Conservation (phyloP, 2,888 invertebrate genomes). For the Tachina grossa region DNA sequence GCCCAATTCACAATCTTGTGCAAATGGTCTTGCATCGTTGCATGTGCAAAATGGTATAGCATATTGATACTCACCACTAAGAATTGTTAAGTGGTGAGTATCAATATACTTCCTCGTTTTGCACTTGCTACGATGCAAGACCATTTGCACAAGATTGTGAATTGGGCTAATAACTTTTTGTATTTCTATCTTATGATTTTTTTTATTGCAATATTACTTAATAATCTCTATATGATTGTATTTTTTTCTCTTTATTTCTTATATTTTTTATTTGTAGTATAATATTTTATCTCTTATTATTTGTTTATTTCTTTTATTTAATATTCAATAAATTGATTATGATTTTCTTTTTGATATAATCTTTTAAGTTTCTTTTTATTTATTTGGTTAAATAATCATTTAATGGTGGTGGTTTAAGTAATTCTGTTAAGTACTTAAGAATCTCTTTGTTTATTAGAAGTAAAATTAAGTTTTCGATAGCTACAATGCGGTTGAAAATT, state of each 20-base stretch:
- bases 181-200: constrained; percentile 18
- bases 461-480: too few relatives aligned
- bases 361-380: constrained; percentile 42
- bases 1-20: too few relatives aligned
- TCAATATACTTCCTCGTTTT: too few relatives aligned
- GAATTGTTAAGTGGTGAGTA: too few relatives aligned
- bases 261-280: constrained; percentile 18
- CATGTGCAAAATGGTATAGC: too few relatives aligned
- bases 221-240: constrained; percentile 17
- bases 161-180: constrained; percentile 27
- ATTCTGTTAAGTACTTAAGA: not conserved
- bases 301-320: constrained; percentile 34
- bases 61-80: too few relatives aligned
- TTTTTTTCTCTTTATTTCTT: constrained; percentile 24
- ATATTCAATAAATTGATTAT: constrained; percentile 55
- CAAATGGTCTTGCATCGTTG: too few relatives aligned
- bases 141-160: too few relatives aligned
- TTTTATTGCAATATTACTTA: constrained; percentile 32
- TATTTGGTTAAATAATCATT: constrained; percentile 17
- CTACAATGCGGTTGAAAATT: too few relatives aligned
- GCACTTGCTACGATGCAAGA: too few relatives aligned
- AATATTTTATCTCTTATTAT: constrained; percentile 29
- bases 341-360: constrained; percentile 32
- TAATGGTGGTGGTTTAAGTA: constrained; percentile 1
- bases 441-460: too few relatives aligned